Evolutionary conservation across 2,797 vertebrate species (phyloP), one percentile per base, ranked within the genome.

Genomic region (Discoglossus pictus): DNA sequence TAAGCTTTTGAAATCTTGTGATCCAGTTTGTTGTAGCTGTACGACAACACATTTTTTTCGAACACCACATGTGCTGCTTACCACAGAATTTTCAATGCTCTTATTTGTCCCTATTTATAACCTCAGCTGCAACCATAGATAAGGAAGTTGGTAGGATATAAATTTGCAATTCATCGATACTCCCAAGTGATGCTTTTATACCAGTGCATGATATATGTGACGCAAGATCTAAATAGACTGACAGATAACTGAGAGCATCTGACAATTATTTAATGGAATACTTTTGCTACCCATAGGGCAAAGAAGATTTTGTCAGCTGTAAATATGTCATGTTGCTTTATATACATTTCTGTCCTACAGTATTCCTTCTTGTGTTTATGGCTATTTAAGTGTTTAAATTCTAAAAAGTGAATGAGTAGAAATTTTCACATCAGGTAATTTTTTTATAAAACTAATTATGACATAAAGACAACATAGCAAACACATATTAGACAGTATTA

Each of bases 161-260:
- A n/a, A n/a, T n/a, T n/a, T n/a, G n/a, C n/a, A n/a, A n/a, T n/a
- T n/a, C n/a, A n/a, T n/a, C n/a, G n/a, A n/a, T n/a, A n/a, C n/a
- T n/a, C n/a, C n/a, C n/a, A n/a, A n/a, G n/a, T n/a, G n/a, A n/a
- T n/a, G n/a, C n/a, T n/a, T n/a, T n/a, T n/a, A n/a, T n/a, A n/a
- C 27, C 8, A 8, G 8, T 31, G 27, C 8, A 31, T 31, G 8
- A 4, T 31, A 31, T 31, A 21, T 38, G 67, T 77, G 80, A 78
- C 75, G 79, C 74, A 74, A 36, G 59, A 73, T 67, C 25, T 44
- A 21, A 35, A 50, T 7, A 72, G 61, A 78, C 10, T 69, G 74
- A 72, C 63, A 81, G 72, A 79, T 72, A 76, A 79, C 71, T 75
- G 70, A 34, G 63, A 76, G 51, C 6, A 75, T 51, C 73, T 77